Evolutionary conservation across 2,113 vertebrate species (phyloP).

Genomic region (Erythrocercus mccallii): DNA sequence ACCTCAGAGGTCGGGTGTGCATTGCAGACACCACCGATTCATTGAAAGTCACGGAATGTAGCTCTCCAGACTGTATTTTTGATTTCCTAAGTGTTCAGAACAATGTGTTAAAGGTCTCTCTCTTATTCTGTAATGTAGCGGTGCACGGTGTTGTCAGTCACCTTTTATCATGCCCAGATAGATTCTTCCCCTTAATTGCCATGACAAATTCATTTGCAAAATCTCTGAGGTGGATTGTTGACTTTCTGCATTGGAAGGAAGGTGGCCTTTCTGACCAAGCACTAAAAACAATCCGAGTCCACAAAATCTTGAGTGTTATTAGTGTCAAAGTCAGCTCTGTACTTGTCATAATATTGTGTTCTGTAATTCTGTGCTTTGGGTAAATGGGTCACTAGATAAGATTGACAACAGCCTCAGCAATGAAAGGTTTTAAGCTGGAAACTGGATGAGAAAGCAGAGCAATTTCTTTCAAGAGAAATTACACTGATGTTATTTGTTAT

Average conservation of each 20-base stretch:
- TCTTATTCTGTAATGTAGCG: neutral
- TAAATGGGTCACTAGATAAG: conserved; percentile 55
- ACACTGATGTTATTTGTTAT: neutral
- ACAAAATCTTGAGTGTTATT: neutral
- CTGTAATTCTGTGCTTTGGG: conserved; percentile 24
- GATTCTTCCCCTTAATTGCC: conserved; percentile 36
- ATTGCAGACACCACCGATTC: conserved; percentile 15
- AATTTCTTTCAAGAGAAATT: conserved; percentile 37
- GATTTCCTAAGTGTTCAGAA: conserved; percentile 9
- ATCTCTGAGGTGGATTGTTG: neutral
- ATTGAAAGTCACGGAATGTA: neutral
- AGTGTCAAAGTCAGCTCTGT: neutral
- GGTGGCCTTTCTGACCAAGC: neutral
- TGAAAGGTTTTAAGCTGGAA: conserved; percentile 38
- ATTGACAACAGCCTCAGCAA: conserved; percentile 39
- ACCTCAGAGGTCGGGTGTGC: neutral
- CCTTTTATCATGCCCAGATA: neutral
- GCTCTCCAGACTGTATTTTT: conserved; percentile 28
- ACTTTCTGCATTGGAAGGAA: neutral
- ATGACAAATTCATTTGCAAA: conserved; percentile 26
- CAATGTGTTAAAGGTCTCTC: neutral
- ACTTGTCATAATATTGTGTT: neutral
- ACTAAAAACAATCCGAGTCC: neutral
- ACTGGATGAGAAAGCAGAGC: neutral
- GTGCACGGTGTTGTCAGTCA: neutral